Percentiles rank a stretch among this genome's conserved stretches.
Conservation (phyloP, 2,113 vertebrate genomes). For the Grammomys dolichurus region DNA sequence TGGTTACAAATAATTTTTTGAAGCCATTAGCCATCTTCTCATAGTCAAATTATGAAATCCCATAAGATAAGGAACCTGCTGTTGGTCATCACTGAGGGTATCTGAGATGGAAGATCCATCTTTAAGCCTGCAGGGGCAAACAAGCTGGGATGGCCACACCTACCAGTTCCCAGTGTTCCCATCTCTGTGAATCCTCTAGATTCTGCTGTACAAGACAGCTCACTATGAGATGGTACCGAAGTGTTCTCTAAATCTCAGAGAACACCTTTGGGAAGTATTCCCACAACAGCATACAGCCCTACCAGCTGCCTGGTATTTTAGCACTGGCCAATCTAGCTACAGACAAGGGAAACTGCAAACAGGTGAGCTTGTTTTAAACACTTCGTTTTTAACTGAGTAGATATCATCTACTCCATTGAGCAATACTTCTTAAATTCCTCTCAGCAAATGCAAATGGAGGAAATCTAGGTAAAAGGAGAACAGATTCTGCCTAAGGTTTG, state of each 20-base stretch:
- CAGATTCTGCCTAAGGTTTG: constrained; percentile 35
- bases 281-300: not conserved
- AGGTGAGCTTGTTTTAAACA: not conserved
- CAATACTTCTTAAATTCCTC: constrained; percentile 67
- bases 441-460: constrained; percentile 66
- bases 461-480: constrained; percentile 38
- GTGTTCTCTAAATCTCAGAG: constrained; percentile 48
- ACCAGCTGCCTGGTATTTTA: not conserved
- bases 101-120: constrained; percentile 50
- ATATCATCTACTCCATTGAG: not conserved
- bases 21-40: not conserved
- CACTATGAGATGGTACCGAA: constrained; percentile 48
- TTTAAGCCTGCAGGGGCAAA: constrained; percentile 54
- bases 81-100: constrained; percentile 50
- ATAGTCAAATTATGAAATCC: constrained; percentile 1
- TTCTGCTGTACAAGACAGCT: constrained; percentile 25
- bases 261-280: constrained; percentile 6
- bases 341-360: not conserved
- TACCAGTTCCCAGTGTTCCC: constrained; percentile 46
- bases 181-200: not conserved
- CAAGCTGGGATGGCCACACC: constrained; percentile 1
- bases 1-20: not conserved
- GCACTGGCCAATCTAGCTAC: not conserved
- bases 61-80: not conserved
- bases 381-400: not conserved